Base-by-base conservation (phyloP, 2,113 vertebrate genomes). In the Symphodus melops region DNA sequence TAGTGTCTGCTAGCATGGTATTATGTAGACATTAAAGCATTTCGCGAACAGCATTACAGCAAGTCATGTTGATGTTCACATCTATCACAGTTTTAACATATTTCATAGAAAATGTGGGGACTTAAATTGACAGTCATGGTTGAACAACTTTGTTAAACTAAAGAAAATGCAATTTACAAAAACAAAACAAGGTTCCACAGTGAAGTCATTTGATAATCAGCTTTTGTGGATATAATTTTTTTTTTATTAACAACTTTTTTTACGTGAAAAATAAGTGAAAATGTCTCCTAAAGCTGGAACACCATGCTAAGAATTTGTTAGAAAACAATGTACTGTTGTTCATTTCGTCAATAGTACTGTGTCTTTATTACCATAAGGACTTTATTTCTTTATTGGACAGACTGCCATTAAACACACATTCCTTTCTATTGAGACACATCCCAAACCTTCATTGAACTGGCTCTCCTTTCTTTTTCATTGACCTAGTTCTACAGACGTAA, bases 401-500 rank as follows among this genome's bases (percentile, higher is more conserved):
- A 39, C 8, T 51, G 2, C 21, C 51, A 44, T 54, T 19, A 39
- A 46, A 17, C 49, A 66, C 58, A 49, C 37, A 77, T 39, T 11
- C 13, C 3, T 13, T 61, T 52, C 55, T 46, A 42, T 52, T 75
- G 55, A n/a, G 39, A 56, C 20, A 19, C 41, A 51, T 39, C n/a
- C 59, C 17, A 33, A 33, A 41, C 6, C 11, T 53, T 13, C 60
- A 21, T 13, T 5, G 46, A 33, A 4, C 20, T 59, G 4, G 74
- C 39, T 11, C 9, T 37, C 23, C 37, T 19, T 1, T 52, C 28
- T 19, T 9, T 46, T 3, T 77, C 25, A 44, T 25, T n/a, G 60
- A 72, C 75, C 74, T 46, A 82, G 20, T 80, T 83, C 21, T 67
- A 8, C 33, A 1, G 61, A 76, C 60, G 68, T 65, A 64, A 84